Conservation (phyloP, 1,140 invertebrate genomes). For the Lepidostoma basale region DNA sequence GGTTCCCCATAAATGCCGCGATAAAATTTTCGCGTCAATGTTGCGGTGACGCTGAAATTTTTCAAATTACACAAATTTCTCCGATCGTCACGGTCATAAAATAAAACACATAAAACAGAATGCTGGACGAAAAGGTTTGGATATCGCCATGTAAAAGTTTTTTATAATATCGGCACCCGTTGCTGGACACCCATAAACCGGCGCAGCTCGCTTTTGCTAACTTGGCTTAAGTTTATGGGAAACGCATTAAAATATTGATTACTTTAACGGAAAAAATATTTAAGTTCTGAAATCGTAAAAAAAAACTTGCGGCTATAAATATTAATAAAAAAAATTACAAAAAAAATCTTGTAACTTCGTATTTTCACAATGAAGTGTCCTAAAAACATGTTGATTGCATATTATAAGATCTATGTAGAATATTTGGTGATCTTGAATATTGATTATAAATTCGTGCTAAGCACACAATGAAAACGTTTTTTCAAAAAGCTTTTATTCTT, state of each 20-base stretch:
- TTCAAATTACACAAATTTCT: slow-evolving; percentile 22
- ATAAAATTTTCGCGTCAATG: slow-evolving; percentile 8
- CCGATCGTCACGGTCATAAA: slow-evolving; percentile 17
- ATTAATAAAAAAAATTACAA: too few species aligned
- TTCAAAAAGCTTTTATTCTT: too few species aligned
- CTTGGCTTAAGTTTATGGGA: slow-evolving; percentile 1
- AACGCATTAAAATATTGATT: slow-evolving; percentile 7
- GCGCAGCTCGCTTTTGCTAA: background rate
- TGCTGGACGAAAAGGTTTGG: background rate
- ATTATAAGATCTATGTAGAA: too few species aligned
- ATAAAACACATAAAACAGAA: slow-evolving; percentile 6
- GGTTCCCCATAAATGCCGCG: background rate
- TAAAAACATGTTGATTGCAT: too few species aligned
- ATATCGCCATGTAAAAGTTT: slow-evolving; percentile 10
- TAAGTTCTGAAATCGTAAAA: too few species aligned
- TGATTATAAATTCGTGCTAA: too few species aligned
- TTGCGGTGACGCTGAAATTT: slow-evolving; percentile 8
- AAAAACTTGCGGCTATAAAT: too few species aligned
- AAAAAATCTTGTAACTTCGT: too few species aligned
- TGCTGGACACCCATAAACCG: slow-evolving; percentile 2
- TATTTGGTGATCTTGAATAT: too few species aligned
- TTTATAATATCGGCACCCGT: slow-evolving; percentile 18
- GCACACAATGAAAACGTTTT: too few species aligned
- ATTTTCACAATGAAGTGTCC: too few species aligned
- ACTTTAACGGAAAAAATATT: background rate